Percentiles rank a stretch among this genome's conserved stretches.
These are phyloP conservation scores for Trisateles emortualis DNA, from an alignment of 2,888 invertebrate genomes.

Conservation along the genomic window DNA sequence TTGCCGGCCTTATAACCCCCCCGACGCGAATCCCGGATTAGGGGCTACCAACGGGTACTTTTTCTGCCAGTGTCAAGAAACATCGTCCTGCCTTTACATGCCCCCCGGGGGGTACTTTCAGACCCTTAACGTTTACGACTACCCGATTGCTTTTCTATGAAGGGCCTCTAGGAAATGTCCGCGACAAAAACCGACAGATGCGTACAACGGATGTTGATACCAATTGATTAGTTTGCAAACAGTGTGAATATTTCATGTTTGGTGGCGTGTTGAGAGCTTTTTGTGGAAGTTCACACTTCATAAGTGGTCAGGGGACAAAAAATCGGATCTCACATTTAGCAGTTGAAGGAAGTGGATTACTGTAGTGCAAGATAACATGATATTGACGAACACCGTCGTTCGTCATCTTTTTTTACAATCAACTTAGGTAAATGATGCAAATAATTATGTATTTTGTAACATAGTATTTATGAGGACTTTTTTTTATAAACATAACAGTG, in stretches of 20 bases:
- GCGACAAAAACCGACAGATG: constrained; percentile 80
- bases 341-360: constrained; percentile 22
- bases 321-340: constrained; percentile 26
- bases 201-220: constrained; percentile 68
- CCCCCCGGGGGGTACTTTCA: constrained; percentile 86
- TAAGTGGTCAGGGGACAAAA: constrained; percentile 47
- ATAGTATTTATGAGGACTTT: too few relatives aligned
- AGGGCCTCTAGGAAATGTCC: constrained; percentile 75
- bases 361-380: neutral
- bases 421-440: too few relatives aligned
- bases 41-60: constrained; percentile 78
- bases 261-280: constrained; percentile 48
- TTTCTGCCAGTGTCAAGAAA: constrained; percentile 83
- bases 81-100: constrained; percentile 82
- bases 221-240: constrained; percentile 66
- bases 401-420: too few relatives aligned
- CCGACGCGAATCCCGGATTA: constrained; percentile 77
- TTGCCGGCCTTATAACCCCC: constrained; percentile 82
- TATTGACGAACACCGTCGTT: too few relatives aligned
- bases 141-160: constrained; percentile 89
- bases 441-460: too few relatives aligned
- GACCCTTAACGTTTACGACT: constrained; percentile 89
- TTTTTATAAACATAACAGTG: too few relatives aligned
- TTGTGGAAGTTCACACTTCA: constrained; percentile 53
- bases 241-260: constrained; percentile 52